Conservation (phyloP, 2,113 vertebrate species). For the Leuciscus idus region DNA sequence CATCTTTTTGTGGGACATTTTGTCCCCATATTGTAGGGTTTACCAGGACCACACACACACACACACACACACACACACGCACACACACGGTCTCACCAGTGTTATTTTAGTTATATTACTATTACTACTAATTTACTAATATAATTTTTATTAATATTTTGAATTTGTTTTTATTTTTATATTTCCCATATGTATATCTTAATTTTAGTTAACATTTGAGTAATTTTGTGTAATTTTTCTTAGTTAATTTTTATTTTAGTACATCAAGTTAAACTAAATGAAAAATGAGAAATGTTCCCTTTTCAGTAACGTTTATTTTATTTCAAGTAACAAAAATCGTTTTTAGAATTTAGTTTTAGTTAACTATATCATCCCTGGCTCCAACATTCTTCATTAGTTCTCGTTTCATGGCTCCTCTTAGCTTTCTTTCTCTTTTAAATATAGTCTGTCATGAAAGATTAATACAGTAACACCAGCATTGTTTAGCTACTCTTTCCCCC, state of each 20-base stretch:
- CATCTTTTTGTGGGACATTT: too few species aligned
- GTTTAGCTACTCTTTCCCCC: conserved; percentile 11
- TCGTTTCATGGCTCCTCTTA: conserved; percentile 28
- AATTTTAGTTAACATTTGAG: background rate
- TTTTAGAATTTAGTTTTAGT: background rate
- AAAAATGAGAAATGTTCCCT: too few species aligned
- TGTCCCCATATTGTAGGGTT: too few species aligned
- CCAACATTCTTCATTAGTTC: conserved; percentile 19
- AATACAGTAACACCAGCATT: conserved; percentile 36
- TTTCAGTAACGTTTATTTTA: too few species aligned
- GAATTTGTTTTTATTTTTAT: background rate
- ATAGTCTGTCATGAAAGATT: conserved; percentile 22
- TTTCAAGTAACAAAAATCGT: background rate
- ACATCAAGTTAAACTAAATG: too few species aligned
- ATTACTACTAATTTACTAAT: too few species aligned
- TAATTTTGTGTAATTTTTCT: background rate
- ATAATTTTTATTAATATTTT: background rate
- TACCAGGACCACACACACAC: too few species aligned
- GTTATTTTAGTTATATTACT: background rate
- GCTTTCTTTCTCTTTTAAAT: conserved; percentile 9
- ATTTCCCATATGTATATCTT: background rate
- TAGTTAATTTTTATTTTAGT: background rate
- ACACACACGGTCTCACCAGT: too few species aligned
- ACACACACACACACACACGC: too few species aligned
- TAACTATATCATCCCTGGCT: background rate